phyloP scores from a whole-genome alignment of 1,140 invertebrate genomes.

The Bombus sibiricus region DNA sequence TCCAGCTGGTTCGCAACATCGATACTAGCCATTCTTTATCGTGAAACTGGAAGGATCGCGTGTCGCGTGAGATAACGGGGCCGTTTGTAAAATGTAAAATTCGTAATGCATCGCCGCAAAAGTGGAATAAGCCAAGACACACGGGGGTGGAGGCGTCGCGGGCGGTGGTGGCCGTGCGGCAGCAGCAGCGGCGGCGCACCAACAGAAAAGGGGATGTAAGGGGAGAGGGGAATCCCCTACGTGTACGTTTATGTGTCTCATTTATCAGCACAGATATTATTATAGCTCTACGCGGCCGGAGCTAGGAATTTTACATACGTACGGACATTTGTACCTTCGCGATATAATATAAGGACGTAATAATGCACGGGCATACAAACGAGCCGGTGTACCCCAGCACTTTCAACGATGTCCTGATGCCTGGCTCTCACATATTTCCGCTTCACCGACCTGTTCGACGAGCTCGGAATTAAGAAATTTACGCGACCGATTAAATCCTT shows the following conservation, averaged over 20 bases:
- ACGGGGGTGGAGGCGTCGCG: constrained; percentile 55
- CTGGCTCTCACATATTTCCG: constrained; percentile 16
- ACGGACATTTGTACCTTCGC: constrained; percentile 80
- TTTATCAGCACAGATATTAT: constrained; percentile 82
- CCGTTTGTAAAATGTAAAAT: constrained; percentile 82
- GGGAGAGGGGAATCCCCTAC: constrained; percentile 69
- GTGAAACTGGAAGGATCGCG: constrained; percentile 77
- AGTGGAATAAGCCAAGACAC: constrained; percentile 80
- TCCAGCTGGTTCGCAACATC: neutral
- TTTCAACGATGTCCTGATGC: constrained; percentile 47
- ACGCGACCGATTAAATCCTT: constrained; percentile 16
- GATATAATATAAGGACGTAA: constrained; percentile 81
- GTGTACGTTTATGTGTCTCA: constrained; percentile 82
- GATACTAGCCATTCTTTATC: constrained; percentile 67
- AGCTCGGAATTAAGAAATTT: constrained; percentile 22
- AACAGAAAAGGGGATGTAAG: constrained; percentile 52
- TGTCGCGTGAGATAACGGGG: constrained; percentile 77
- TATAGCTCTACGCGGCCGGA: constrained; percentile 77
- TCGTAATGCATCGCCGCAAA: constrained; percentile 81
- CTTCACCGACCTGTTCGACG: constrained; percentile 17
- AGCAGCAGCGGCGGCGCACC: constrained; percentile 30
- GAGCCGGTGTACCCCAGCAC: constrained; percentile 53
- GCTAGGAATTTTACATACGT: constrained; percentile 81
- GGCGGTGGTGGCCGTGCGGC: constrained; percentile 4
- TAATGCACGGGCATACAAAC: constrained; percentile 77